These are phyloP conservation scores for Drosophila ambigua DNA, from an alignment of 1,140 invertebrate genomes.

Conservation along the genomic window DNA sequence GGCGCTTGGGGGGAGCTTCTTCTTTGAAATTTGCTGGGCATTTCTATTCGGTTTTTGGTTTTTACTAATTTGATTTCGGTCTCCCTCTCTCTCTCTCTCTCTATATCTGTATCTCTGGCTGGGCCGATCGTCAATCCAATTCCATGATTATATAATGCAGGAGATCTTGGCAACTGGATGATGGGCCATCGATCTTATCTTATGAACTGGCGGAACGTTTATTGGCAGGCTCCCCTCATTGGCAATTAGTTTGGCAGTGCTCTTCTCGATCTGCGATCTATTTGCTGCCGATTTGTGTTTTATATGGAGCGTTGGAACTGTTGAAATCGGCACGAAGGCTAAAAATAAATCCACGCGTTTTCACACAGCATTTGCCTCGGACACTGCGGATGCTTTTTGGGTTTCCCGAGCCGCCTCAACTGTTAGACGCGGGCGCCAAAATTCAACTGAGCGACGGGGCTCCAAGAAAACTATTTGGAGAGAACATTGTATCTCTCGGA, in stretches of 20 bases:
- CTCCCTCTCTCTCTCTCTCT: not conserved
- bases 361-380: conserved; percentile 46
- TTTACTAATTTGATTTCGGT: not conserved
- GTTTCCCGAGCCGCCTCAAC: conserved; percentile 11
- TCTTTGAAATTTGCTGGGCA: conserved; percentile 73
- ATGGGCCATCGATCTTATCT: conserved; percentile 10
- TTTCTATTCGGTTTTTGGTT: conserved; percentile 11
- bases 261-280: conserved; percentile 12
- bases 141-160: conserved; percentile 43
- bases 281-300: conserved; percentile 6
- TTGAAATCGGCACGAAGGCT: conserved; percentile 45
- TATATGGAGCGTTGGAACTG: conserved; percentile 33
- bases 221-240: conserved; percentile 4
- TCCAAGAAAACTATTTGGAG: conserved; percentile 40
- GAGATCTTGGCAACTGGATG: not conserved
- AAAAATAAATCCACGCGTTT: conserved; percentile 51
- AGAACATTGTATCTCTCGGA: conserved; percentile 9
- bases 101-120: not conserved
- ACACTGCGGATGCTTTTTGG: conserved; percentile 25
- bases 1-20: conserved; percentile 58
- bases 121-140: not conserved
- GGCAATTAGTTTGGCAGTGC: conserved; percentile 43
- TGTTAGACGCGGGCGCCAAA: conserved; percentile 57
- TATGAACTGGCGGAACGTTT: conserved; percentile 10
- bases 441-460: conserved; percentile 51